Percentiles rank a stretch among this genome's conserved stretches.
Evolutionary conservation across 2,113 vertebrate species (phyloP).

Genomic region (Phaetusa simplex): DNA sequence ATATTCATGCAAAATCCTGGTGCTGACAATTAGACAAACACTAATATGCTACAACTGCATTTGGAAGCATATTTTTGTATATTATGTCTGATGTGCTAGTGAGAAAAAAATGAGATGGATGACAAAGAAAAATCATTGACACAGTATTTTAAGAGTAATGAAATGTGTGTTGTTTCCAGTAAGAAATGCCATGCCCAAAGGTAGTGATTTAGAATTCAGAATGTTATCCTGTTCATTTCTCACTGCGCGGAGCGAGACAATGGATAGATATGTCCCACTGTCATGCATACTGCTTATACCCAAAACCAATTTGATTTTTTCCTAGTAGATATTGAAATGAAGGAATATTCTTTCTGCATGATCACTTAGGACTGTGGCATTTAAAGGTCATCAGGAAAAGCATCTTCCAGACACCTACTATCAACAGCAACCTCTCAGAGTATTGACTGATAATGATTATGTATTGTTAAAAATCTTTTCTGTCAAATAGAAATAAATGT

Average conservation of each 20-base stretch:
- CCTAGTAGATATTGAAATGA: constrained; percentile 34
- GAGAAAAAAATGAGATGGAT: not conserved
- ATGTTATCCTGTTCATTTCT: not conserved
- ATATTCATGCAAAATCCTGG: not conserved
- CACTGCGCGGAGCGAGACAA: not conserved
- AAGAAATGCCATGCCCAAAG: not conserved
- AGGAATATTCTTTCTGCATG: constrained; percentile 27
- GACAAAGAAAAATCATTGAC: not conserved
- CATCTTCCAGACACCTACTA: constrained; percentile 55
- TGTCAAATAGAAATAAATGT: constrained; percentile 68
- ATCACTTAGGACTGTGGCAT: constrained; percentile 60
- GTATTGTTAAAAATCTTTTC: constrained; percentile 58
- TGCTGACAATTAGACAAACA: not conserved
- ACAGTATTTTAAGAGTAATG: not conserved
- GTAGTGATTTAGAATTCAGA: constrained; percentile 45
- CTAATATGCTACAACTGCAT: not conserved
- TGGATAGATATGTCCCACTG: not conserved
- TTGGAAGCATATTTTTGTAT: not conserved
- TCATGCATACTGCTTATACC: not conserved
- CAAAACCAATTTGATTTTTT: constrained; percentile 28
- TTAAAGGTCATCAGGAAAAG: constrained; percentile 76
- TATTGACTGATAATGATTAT: constrained; percentile 61
- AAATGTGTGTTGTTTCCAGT: not conserved
- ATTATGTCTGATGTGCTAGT: not conserved
- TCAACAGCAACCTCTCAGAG: constrained; percentile 52